Evolutionary conservation across 2,113 vertebrate species (phyloP).

Genomic region (Chaenocephalus aceratus): DNA sequence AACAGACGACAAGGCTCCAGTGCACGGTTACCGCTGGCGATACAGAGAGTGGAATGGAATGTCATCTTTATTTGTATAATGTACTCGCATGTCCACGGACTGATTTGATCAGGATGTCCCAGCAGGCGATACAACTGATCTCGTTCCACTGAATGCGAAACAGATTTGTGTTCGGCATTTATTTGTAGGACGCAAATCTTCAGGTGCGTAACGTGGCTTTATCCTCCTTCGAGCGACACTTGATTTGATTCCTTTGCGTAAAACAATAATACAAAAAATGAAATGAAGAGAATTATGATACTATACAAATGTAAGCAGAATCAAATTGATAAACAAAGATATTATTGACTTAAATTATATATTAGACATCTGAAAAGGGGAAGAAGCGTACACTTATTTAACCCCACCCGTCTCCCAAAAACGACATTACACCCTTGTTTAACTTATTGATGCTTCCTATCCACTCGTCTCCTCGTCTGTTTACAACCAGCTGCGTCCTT

Average conservation of each 20-base stretch:
- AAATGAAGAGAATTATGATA: no score
- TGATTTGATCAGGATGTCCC: background rate
- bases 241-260: no score
- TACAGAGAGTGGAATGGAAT: no score
- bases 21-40: background rate
- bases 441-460: background rate
- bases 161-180: background rate
- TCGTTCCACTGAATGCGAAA: background rate
- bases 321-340: no score
- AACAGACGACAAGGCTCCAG: background rate
- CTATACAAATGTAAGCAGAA: no score
- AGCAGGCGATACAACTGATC: background rate
- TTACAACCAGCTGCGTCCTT: constrained; percentile 15
- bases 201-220: background rate
- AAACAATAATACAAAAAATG: no score
- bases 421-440: background rate
- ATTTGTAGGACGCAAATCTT: background rate
- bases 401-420: no score
- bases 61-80: no score
- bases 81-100: background rate
- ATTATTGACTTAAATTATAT: no score
- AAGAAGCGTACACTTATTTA: no score
- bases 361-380: no score
- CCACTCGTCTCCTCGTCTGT: constrained; percentile 4
- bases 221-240: background rate